Evolutionary conservation across 1,140 invertebrate genomes (phyloP).

Genomic region (Zelostemma sp.): DNA sequence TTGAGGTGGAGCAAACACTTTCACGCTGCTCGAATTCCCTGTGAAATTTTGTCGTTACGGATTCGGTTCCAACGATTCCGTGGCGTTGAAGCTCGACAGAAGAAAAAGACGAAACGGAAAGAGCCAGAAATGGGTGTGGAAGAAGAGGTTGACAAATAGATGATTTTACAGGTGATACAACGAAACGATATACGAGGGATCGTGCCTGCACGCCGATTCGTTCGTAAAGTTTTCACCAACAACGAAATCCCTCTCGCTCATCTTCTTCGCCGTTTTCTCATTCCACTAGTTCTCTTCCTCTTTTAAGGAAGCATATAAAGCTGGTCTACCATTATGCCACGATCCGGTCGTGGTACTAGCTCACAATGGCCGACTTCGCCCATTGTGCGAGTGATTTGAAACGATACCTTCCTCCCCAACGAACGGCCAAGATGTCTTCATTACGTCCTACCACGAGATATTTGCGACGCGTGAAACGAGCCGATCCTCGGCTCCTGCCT

Average conservation of each 20-base stretch:
- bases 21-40: constrained; percentile 55
- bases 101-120: neutral
- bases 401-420: constrained; percentile 34
- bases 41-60: constrained; percentile 66
- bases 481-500: constrained; percentile 14
- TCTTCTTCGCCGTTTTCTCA: constrained; percentile 7
- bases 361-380: constrained; percentile 52
- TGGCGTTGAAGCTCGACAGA: neutral
- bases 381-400: constrained; percentile 53
- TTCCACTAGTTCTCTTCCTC: constrained; percentile 26
- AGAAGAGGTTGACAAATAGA: constrained; percentile 23
- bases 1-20: no score
- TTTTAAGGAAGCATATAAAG: constrained; percentile 49
- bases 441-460: constrained; percentile 43
- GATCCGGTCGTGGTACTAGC: constrained; percentile 37
- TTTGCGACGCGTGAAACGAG: constrained; percentile 33
- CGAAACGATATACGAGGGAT: constrained; percentile 13
- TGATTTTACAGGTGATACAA: constrained; percentile 27
- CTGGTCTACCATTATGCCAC: constrained; percentile 47
- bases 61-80: constrained; percentile 39
- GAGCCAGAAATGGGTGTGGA: neutral
- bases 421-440: constrained; percentile 56
- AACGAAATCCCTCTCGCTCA: constrained; percentile 12
- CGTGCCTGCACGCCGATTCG: constrained; percentile 7
- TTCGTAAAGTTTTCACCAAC: constrained; percentile 5